phyloP scores from a whole-genome alignment of 2,113 vertebrate species.

The Suricata suricatta region DNA sequence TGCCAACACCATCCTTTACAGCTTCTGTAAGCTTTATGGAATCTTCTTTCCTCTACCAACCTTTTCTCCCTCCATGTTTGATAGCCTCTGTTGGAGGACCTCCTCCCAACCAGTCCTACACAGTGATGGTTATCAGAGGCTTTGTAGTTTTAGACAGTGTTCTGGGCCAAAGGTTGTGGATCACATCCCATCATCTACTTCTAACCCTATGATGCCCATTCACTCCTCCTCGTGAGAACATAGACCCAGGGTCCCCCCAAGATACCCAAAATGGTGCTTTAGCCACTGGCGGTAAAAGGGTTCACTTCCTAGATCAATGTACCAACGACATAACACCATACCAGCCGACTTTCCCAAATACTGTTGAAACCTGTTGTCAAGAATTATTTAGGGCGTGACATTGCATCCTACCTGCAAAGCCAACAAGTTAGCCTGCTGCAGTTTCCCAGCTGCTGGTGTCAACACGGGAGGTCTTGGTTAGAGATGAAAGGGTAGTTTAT shows the following conservation, averaged over 20 bases:
- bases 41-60: neutral
- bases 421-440: neutral
- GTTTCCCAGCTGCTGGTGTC: neutral
- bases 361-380: neutral
- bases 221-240: neutral
- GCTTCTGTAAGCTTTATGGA: neutral
- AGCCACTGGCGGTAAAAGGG: neutral
- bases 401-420: neutral
- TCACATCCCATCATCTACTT: neutral
- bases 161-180: neutral
- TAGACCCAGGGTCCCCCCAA: neutral
- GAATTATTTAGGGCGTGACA: neutral
- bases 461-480: neutral
- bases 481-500: neutral
- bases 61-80: neutral
- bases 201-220: neutral
- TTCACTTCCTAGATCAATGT: neutral
- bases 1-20: neutral
- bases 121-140: neutral
- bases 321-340: neutral
- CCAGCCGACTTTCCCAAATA: neutral
- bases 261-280: neutral
- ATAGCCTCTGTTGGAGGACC: neutral
- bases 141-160: neutral
- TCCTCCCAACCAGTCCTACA: neutral